Conservation (phyloP, 2,113 vertebrate genomes). For the Psophia crepitans region DNA sequence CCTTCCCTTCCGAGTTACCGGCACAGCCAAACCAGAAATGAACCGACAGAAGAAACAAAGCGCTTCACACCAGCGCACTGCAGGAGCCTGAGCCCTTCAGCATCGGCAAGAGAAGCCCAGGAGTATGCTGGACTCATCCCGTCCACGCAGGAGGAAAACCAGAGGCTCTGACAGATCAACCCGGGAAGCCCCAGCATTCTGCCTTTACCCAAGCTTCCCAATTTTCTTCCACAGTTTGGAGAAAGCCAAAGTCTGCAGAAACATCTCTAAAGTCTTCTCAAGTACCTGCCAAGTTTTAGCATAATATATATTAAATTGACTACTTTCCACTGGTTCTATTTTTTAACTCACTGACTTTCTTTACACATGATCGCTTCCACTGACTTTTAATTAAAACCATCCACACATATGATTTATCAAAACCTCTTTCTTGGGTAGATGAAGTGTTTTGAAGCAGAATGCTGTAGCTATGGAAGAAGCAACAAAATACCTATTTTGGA, state of each 20-base stretch:
- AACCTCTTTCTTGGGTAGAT: background rate
- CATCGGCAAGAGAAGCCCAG: background rate
- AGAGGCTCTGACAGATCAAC: background rate
- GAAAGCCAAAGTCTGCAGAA: background rate
- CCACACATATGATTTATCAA: background rate
- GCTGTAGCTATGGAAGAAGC: background rate
- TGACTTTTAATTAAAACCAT: background rate
- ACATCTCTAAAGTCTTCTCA: background rate
- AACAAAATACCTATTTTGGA: background rate
- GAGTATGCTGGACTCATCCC: background rate
- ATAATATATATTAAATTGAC: background rate
- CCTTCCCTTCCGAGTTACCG: background rate
- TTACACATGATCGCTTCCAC: background rate
- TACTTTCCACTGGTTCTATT: background rate
- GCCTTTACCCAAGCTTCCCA: background rate
- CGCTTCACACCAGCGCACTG: background rate
- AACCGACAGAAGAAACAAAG: background rate
- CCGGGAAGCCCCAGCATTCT: background rate
- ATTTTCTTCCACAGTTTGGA: background rate
- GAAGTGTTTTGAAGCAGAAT: background rate
- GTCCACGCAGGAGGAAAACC: background rate
- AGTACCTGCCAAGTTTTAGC: background rate
- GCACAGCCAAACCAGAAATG: background rate
- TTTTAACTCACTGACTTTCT: background rate
- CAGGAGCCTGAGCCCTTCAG: background rate